Evolutionary conservation across 2,888 invertebrate genomes (phyloP), one percentile per base, ranked within the genome.

Genomic region (Lasius platythorax): DNA sequence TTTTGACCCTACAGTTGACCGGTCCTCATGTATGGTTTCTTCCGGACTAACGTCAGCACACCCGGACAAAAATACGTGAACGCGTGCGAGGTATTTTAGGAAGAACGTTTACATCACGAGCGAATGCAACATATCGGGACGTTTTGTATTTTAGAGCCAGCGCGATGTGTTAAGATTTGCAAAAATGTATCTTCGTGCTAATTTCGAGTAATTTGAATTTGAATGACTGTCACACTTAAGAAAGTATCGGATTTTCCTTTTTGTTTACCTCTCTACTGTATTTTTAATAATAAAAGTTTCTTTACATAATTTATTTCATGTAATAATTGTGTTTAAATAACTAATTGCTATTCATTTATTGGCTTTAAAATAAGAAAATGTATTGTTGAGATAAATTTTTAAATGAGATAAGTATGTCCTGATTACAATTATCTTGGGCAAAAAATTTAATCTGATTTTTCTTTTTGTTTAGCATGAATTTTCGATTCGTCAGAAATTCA

Each of bases 11-110:
- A 86, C 83, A 84, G 85, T 58, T 72, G 73, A 72, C 83, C 87
- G 85, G 66, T 70, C 86, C 86, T 87, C 90, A 86, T 91, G 90
- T 93, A 93, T 92, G 93, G 93, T 93, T 93, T 93, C 93, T 89
- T 90, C 87, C 91, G 92, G 86, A 28, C 46, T 66, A 46, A 73
- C 43, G 53, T 46, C 37, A 30, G 63, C 66, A 64, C 68, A 72
- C 66, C 11, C 61, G 28, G 46, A 72, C 56, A 74, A 46, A 81
- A 81, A 74, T 79, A 81, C 74, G 74, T 81, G 74, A 73, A 28
- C 79, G 74, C 46, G 74, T 40, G 79, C 79, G 37, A 81, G 30
- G 46, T 81, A 81, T 81, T 81, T 73, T 81, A 61, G 12, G 74
- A 61, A 61, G 28, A 61, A 46, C 61, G 74, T 81, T 61, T 23